Base-by-base conservation (phyloP, 92 coral and sea anemone species). In the Phenganax stokvisi region DNA sequence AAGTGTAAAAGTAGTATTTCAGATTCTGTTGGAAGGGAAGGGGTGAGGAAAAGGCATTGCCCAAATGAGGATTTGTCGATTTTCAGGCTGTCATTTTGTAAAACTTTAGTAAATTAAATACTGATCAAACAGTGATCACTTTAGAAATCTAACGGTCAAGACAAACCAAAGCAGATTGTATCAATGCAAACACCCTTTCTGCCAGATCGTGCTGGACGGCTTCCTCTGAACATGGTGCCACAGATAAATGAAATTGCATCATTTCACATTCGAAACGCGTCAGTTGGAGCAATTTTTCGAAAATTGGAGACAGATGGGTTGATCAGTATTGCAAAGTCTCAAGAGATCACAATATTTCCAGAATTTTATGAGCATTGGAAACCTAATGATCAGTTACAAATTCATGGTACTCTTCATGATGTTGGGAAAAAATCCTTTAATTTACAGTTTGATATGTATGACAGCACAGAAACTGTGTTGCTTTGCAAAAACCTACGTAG, bases 341-440 rank as follows among this genome's bases (percentile, higher is more conserved):
- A 66, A 20, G 72, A 66, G 16, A 66, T 66, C 28, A 66, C 10
- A 16, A 20, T 66, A 27, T 66, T 66, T 29, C 72, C 72, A 7
- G 47, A 66, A 66, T 66, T 66, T 66, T 66, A 66, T 15, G 10
- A 66, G 20, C 72, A 66, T 30, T 66, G 72, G 72, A 66, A 66
- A 30, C 28, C 47, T 27, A 66, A 66, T 20, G 72, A 66, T 51
- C 28, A 66, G 47, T 29, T 66, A 51, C 72, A 25, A 51, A 56
- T 75, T 11, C 64, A 75, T 8, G 55, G 62, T 54, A 7, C 12
- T 16, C 51, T 54, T 28, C 65, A 56, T 56, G 66, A 30, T 25
- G 63, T 75, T 54, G 80, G 80, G 15, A 56, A 25, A 75, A 75
- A n/a, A n/a, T 75, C 80, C 15, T 75, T 55, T 54, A 57, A 57